Conservation (phyloP, 2,797 vertebrate genomes). For the Tachyglossus aculeatus region DNA sequence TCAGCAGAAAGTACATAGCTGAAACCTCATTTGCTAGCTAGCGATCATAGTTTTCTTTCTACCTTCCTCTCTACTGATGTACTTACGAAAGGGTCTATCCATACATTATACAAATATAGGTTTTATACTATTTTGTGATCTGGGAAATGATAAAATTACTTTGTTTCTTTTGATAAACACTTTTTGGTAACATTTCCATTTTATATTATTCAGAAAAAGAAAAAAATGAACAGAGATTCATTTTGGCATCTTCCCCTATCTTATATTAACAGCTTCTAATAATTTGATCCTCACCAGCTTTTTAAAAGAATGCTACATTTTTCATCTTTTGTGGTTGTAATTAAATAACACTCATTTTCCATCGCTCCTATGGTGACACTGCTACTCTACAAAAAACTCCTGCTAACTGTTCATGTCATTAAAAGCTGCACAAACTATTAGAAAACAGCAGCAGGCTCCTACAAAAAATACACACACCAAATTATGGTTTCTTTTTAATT, state of each 20-base stretch:
- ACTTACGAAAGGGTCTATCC: too few relatives aligned
- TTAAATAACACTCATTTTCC: conserved; percentile 35
- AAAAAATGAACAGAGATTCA: background rate
- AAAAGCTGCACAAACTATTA: conserved; percentile 35
- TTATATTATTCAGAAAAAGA: conserved; percentile 25
- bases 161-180: conserved; percentile 10
- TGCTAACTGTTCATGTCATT: background rate
- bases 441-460: conserved; percentile 13
- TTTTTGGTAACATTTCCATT: conserved; percentile 41
- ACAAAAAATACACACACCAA: conserved; percentile 17
- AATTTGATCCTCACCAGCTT: conserved; percentile 35
- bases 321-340: conserved; percentile 42
- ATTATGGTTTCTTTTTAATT: conserved; percentile 30
- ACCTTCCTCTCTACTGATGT: too few relatives aligned
- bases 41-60: too few relatives aligned
- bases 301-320: conserved; percentile 25
- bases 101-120: too few relatives aligned
- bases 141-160: background rate
- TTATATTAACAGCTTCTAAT: conserved; percentile 49
- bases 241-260: conserved; percentile 19
- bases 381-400: conserved; percentile 44
- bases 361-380: conserved; percentile 15
- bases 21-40: too few relatives aligned
- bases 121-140: background rate
- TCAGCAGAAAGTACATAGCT: too few relatives aligned